A percentile compares a stretch with the other conserved stretches of the same genome.
Evolutionary conservation across 1,140 invertebrate species (phyloP).

Genomic region (Danaus melanippus): DNA sequence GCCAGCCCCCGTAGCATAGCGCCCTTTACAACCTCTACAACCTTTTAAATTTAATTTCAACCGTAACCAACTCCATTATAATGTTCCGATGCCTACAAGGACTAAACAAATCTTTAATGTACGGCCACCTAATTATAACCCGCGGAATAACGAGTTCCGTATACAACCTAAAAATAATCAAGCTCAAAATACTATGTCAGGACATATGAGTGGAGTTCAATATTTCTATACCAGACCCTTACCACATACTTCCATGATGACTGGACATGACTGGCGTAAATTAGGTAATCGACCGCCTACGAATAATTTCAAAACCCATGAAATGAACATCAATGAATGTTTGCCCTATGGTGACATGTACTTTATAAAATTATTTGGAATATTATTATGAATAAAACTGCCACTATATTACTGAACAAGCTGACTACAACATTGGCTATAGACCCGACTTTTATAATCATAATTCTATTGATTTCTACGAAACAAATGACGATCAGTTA

Average conservation of each 20-base stretch:
- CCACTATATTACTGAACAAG: too few relatives aligned
- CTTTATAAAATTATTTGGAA: neutral
- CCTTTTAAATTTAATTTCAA: slow-evolving; percentile 8
- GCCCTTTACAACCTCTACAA: neutral
- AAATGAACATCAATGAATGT: slow-evolving; percentile 4
- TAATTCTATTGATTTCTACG: too few relatives aligned
- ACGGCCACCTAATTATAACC: slow-evolving; percentile 5
- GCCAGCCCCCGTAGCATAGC: neutral
- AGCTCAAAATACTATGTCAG: too few relatives aligned
- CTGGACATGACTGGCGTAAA: slow-evolving; percentile 6
- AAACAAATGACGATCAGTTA: too few relatives aligned
- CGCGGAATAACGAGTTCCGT: neutral
- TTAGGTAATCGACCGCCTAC: slow-evolving; percentile 2
- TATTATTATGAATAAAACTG: too few relatives aligned
- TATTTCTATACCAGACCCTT: slow-evolving; percentile 1
- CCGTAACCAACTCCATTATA: slow-evolving; percentile 4
- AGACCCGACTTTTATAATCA: too few relatives aligned
- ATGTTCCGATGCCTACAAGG: neutral
- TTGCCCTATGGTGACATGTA: slow-evolving; percentile 3
- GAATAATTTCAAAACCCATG: slow-evolving; percentile 1
- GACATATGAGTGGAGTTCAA: slow-evolving; percentile 3
- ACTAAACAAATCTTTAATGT: slow-evolving; percentile 2
- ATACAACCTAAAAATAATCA: too few relatives aligned
- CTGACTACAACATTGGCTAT: too few relatives aligned
- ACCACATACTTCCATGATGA: slow-evolving; percentile 2